A percentile compares a stretch with the other conserved stretches of the same genome.
These are phyloP conservation scores for Blera fallax DNA, from an alignment of 2,888 invertebrate species.

Conservation along the genomic window DNA sequence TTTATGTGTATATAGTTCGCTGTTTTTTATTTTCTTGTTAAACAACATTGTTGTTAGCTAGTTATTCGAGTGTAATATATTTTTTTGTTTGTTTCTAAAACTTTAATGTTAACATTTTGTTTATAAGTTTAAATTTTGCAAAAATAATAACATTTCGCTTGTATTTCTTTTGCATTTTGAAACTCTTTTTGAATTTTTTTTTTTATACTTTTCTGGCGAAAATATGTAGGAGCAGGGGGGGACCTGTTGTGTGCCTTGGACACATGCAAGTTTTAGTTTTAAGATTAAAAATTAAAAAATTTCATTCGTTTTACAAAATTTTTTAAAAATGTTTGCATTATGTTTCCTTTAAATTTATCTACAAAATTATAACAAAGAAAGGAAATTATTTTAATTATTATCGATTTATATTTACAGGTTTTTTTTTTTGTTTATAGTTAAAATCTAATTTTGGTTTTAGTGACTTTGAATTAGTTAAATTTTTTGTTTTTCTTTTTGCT, in stretches of 20 bases:
- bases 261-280: background rate
- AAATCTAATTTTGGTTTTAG: constrained; percentile 13
- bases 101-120: constrained; percentile 54
- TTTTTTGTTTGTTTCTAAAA: constrained; percentile 36
- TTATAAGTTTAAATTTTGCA: constrained; percentile 19
- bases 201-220: no score
- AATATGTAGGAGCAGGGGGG: no score
- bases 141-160: constrained; percentile 23
- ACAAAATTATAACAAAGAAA: constrained; percentile 50
- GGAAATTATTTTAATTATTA: background rate
- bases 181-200: constrained; percentile 9
- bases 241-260: constrained; percentile 16
- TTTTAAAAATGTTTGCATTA: background rate
- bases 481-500: background rate
- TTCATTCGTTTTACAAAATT: background rate
- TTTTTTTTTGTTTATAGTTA: background rate
- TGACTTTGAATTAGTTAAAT: constrained; percentile 3
- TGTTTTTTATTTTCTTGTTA: constrained; percentile 51
- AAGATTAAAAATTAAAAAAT: background rate
- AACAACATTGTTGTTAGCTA: constrained; percentile 25
- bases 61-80: constrained; percentile 1
- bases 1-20: constrained; percentile 61
- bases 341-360: constrained; percentile 25
- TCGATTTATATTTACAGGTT: constrained; percentile 21
- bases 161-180: constrained; percentile 20